phyloP scores from a whole-genome alignment of 2,797 vertebrate genomes.

The Pipistrellus nathusii region DNA sequence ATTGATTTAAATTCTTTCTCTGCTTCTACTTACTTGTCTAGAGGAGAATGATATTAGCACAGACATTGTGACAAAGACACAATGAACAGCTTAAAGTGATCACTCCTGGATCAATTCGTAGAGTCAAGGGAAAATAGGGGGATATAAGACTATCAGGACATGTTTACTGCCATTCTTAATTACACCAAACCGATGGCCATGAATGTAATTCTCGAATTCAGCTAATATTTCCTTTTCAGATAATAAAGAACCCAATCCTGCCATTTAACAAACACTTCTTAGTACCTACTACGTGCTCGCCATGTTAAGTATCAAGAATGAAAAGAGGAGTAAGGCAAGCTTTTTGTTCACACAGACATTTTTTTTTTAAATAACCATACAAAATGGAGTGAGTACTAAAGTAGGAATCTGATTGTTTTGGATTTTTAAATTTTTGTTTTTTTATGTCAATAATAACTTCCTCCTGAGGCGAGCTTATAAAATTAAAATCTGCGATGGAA shows the following conservation, averaged over 20 bases:
- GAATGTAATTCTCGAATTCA: conserved; percentile 33
- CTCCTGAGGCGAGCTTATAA: not conserved
- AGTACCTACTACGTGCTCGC: not conserved
- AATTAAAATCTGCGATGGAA: not conserved
- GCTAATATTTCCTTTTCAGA: conserved; percentile 29
- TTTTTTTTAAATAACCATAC: conserved; percentile 25
- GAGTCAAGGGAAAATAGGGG: conserved; percentile 63
- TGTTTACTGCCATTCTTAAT: conserved; percentile 42
- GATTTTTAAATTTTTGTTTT: not conserved
- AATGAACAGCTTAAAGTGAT: not conserved
- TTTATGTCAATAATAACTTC: conserved; percentile 12
- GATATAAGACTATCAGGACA: not conserved
- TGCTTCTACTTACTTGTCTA: conserved; percentile 44
- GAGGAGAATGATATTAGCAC: conserved; percentile 51
- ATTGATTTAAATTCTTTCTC: conserved; percentile 80
- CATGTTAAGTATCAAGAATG: not conserved
- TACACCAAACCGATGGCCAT: conserved; percentile 11
- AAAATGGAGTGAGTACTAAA: not conserved
- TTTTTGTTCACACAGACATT: not conserved
- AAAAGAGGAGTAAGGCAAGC: not conserved
- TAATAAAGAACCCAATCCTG: not conserved
- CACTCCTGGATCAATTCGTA: conserved; percentile 29
- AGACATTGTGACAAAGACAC: conserved; percentile 37
- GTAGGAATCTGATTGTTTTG: not conserved
- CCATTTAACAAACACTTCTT: conserved; percentile 20